Evolutionary conservation across 35 echinoderm and acorn worm species (phyloP).

Genomic region (Lytechinus variegatus): DNA sequence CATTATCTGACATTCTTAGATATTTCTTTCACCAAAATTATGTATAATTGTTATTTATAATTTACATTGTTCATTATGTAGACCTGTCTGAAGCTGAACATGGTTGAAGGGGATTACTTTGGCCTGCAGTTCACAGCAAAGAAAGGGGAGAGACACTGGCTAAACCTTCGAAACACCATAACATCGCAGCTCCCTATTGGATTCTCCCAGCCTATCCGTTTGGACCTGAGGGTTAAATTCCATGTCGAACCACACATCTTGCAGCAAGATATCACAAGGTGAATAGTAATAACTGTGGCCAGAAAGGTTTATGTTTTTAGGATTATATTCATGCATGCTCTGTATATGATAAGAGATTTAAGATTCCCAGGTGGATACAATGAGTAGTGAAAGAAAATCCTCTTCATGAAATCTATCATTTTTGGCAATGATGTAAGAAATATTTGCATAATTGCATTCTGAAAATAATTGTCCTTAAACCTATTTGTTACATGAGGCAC

Average conservation of each 20-base stretch:
- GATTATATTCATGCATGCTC: too few species aligned
- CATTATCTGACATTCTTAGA: too few species aligned
- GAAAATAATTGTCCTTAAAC: too few species aligned
- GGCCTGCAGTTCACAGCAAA: constrained; percentile 77
- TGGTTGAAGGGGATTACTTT: constrained; percentile 89
- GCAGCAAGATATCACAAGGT: constrained; percentile 85
- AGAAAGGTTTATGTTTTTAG: background rate
- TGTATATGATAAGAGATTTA: too few species aligned
- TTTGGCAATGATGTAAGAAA: too few species aligned
- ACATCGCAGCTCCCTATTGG: constrained; percentile 70
- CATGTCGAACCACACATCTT: constrained; percentile 82
- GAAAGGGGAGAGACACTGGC: constrained; percentile 81
- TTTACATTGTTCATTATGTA: background rate
- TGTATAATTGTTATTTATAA: too few species aligned
- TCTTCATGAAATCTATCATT: too few species aligned
- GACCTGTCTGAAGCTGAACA: constrained; percentile 57
- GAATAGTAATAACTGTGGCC: background rate
- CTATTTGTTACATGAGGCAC: too few species aligned
- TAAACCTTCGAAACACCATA: constrained; percentile 87
- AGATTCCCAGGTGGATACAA: too few species aligned
- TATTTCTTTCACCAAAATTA: too few species aligned
- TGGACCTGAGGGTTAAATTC: constrained; percentile 87
- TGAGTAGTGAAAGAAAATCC: too few species aligned
- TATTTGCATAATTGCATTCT: too few species aligned
- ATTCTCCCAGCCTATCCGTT: constrained; percentile 48